Conservation (phyloP, 2,888 invertebrate species). For the Teleiodes luculella region DNA sequence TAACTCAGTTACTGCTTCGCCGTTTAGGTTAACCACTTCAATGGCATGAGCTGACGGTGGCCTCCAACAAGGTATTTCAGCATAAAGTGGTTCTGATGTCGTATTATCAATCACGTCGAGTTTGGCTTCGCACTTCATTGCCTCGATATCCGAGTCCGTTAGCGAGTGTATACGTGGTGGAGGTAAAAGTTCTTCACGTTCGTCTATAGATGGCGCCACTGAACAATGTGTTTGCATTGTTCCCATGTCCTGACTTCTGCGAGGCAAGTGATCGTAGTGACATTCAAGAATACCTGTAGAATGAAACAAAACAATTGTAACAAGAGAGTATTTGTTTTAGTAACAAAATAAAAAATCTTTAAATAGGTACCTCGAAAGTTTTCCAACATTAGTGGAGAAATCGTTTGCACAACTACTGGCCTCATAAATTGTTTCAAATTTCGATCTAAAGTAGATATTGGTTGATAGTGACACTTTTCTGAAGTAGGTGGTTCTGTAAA, state of each 20-base stretch:
- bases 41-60: slow-evolving; percentile 70
- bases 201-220: slow-evolving; percentile 57
- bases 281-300: slow-evolving; percentile 75
- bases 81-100: slow-evolving; percentile 81
- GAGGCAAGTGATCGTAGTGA: slow-evolving; percentile 80
- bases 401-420: slow-evolving; percentile 69
- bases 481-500: slow-evolving; percentile 70
- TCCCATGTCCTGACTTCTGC: slow-evolving; percentile 59
- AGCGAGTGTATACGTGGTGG: slow-evolving; percentile 42
- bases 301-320: background rate
- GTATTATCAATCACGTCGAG: slow-evolving; percentile 60
- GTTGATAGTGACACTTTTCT: slow-evolving; percentile 74
- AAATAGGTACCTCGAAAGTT: slow-evolving; percentile 72
- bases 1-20: slow-evolving; percentile 75
- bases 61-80: slow-evolving; percentile 81
- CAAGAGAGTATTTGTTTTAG: background rate
- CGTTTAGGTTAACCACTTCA: slow-evolving; percentile 64
- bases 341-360: background rate
- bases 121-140: slow-evolving; percentile 67
- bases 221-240: slow-evolving; percentile 45
- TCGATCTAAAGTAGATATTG: slow-evolving; percentile 67
- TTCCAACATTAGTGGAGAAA: slow-evolving; percentile 77
- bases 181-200: slow-evolving; percentile 44
- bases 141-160: slow-evolving; percentile 64
- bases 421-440: slow-evolving; percentile 75